Evolutionary conservation across 2,113 vertebrate species (phyloP).

Genomic region (Pseudopipra pipra): DNA sequence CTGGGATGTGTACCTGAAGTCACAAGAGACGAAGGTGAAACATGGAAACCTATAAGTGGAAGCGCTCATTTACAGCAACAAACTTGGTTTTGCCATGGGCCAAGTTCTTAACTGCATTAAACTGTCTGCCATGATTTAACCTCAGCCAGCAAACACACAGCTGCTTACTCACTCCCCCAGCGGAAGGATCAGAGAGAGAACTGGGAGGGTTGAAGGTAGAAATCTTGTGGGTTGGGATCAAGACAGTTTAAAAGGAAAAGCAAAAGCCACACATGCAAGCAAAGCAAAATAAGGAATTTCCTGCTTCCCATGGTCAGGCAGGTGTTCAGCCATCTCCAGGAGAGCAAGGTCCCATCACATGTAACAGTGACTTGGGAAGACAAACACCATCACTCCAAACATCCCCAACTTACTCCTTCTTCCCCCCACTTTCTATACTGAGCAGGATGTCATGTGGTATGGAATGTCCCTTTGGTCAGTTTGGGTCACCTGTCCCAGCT

Average conservation of each 20-base stretch:
- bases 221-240: neutral
- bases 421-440: accelerated
- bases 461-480: neutral
- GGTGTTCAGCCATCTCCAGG: neutral
- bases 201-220: neutral
- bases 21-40: neutral
- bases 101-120: neutral
- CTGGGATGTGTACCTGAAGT: neutral
- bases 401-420: neutral
- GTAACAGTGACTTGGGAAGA: accelerated
- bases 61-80: neutral
- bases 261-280: neutral
- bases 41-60: neutral
- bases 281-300: neutral
- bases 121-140: neutral
- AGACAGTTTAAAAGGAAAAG: neutral
- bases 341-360: neutral
- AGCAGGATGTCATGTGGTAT: neutral
- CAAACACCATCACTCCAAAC: neutral
- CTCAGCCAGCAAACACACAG: neutral
- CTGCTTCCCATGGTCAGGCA: accelerated
- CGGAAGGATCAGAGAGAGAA: neutral
- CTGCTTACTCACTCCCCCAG: too few relatives aligned
- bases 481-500: accelerated
- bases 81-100: accelerated